Evolutionary conservation across 2,113 vertebrate species (phyloP).

Genomic region (Laticauda laticaudata): DNA sequence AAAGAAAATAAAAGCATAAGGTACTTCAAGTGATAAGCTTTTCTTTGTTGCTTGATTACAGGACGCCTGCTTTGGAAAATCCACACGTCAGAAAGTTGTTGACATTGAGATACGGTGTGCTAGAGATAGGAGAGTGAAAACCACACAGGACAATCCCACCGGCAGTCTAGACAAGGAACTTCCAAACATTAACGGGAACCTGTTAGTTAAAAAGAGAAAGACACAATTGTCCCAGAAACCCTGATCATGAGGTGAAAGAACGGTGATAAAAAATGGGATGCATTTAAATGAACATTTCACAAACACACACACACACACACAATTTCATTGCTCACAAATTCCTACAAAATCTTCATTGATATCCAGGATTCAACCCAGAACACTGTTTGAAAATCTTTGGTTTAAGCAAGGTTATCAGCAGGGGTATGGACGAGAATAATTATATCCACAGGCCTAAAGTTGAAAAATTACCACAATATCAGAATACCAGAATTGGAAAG

Average conservation of each 20-base stretch:
- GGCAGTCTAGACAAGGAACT: not conserved
- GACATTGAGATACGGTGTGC: not conserved
- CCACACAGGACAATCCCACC: not conserved
- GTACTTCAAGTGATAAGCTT: conserved; percentile 26
- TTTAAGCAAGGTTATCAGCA: not conserved
- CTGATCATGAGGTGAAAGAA: not conserved
- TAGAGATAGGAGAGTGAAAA: not conserved
- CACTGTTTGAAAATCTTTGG: not conserved
- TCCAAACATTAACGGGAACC: not conserved
- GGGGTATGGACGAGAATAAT: not conserved
- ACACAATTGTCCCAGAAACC: not conserved
- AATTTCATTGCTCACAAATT: not conserved
- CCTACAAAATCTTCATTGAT: not conserved
- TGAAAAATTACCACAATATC: not conserved
- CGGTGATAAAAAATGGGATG: not conserved
- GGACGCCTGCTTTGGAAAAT: conserved; percentile 18
- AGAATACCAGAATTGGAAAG: not conserved
- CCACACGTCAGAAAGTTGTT: not conserved
- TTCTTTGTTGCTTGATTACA: not conserved
- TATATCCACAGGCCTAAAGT: not conserved
- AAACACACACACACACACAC: too few relatives aligned
- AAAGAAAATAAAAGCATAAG: not conserved
- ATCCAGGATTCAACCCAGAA: not conserved
- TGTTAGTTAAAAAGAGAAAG: not conserved
- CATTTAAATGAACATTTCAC: too few relatives aligned